Conservation (phyloP, 2,797 vertebrate genomes). For the Pteropus rufus region DNA sequence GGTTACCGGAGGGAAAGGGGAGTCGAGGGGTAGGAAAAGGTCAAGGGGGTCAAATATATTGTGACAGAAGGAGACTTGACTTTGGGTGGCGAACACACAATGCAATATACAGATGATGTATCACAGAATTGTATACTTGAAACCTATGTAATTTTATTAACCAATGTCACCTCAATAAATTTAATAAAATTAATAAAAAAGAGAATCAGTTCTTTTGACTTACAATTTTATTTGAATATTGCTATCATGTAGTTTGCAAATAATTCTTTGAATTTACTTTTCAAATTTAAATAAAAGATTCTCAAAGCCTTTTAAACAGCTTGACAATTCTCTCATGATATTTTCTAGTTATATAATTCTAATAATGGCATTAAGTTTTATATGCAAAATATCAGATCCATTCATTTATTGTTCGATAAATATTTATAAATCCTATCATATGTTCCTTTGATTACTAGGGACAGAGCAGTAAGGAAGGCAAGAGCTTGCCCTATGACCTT, state of each 20-base stretch:
- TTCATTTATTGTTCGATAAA: neutral
- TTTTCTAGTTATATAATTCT: neutral
- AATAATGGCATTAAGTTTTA: neutral
- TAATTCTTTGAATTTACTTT: neutral
- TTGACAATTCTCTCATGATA: neutral
- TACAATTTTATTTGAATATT: neutral
- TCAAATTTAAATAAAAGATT: neutral
- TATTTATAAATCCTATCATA: neutral
- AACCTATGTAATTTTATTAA: too few species aligned
- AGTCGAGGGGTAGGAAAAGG: too few species aligned
- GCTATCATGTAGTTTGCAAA: neutral
- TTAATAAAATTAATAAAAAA: neutral
- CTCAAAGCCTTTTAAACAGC: neutral
- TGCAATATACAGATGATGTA: too few species aligned
- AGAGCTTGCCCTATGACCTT: fast-evolving
- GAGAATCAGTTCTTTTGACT: neutral
- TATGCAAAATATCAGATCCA: neutral
- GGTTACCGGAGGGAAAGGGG: too few species aligned
- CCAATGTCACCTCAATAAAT: too few species aligned
- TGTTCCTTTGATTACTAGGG: neutral
- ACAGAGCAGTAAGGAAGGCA: neutral
- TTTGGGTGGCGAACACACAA: too few species aligned
- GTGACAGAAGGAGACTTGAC: too few species aligned
- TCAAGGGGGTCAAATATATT: too few species aligned
- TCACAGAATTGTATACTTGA: too few species aligned